phyloP scores from a whole-genome alignment of 2,888 invertebrate species.

The Drosophila meridiana region DNA sequence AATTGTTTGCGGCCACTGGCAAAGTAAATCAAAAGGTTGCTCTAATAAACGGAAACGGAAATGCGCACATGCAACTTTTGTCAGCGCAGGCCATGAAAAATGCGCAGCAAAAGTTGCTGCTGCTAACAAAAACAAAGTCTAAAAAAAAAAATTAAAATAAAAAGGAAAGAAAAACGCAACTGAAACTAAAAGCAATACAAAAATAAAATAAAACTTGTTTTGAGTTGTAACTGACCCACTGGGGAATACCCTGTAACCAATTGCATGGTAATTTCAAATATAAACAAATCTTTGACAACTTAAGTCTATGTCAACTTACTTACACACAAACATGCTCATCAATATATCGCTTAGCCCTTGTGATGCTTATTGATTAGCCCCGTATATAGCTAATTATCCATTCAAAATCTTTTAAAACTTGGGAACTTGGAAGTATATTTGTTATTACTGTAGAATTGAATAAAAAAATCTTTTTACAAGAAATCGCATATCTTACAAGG shows the following conservation, averaged over 20 bases:
- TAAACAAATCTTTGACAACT: not conserved
- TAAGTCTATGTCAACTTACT: too few species aligned
- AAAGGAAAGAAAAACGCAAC: not conserved
- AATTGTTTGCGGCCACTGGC: slow-evolving; percentile 70
- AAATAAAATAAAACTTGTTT: not conserved
- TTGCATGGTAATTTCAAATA: not conserved
- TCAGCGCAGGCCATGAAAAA: slow-evolving; percentile 43
- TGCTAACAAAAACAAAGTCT: slow-evolving; percentile 20
- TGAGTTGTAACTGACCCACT: not conserved
- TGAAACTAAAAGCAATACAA: slow-evolving; percentile 1
- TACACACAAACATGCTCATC: not conserved
- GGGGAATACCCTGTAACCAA: not conserved
- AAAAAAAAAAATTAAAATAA: too few species aligned
- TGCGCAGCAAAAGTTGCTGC: slow-evolving; percentile 58
- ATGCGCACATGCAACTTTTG: slow-evolving; percentile 68
- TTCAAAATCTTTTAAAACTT: too few species aligned
- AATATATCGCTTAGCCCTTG: too few species aligned
- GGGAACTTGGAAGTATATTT: too few species aligned
- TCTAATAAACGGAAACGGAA: slow-evolving; percentile 73
- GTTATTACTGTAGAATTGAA: too few species aligned
- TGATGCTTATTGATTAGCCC: too few species aligned
- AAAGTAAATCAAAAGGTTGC: slow-evolving; percentile 72
- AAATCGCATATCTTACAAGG: too few species aligned
- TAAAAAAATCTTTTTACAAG: too few species aligned
- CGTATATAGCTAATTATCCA: too few species aligned